Evolutionary conservation across 2,797 vertebrate species (phyloP).

Genomic region (Pseudopleuronectes americanus): DNA sequence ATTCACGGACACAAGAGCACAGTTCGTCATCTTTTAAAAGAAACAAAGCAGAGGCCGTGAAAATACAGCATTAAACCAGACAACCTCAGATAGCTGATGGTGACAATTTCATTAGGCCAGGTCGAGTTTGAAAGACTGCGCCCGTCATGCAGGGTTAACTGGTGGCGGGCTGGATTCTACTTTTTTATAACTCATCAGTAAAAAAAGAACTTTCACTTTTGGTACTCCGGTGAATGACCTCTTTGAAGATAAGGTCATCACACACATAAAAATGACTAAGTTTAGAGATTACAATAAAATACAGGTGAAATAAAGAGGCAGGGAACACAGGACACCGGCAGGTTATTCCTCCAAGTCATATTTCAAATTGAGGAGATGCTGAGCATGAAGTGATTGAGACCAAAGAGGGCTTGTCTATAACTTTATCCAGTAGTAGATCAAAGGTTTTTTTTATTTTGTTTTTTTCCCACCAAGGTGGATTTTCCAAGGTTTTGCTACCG

Average conservation of each 20-base stretch:
- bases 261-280: not conserved
- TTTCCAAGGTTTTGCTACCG: too few species aligned
- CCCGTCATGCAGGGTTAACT: conserved; percentile 41
- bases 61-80: conserved; percentile 63
- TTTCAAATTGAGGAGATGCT: conserved; percentile 5
- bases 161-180: conserved; percentile 36
- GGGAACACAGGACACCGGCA: too few species aligned
- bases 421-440: not conserved
- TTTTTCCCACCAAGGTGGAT: too few species aligned
- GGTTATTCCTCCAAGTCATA: not conserved
- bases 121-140: conserved; percentile 45
- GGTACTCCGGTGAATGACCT: conserved; percentile 10
- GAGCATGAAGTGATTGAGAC: not conserved
- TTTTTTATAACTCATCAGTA: conserved; percentile 39
- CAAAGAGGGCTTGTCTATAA: not conserved
- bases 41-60: conserved; percentile 66
- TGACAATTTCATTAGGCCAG: conserved; percentile 62
- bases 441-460: too few species aligned
- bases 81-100: conserved; percentile 44
- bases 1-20: conserved; percentile 36
- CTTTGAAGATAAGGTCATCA: not conserved
- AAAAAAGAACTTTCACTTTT: conserved; percentile 22
- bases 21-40: conserved; percentile 41
- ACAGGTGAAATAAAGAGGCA: conserved; percentile 1
- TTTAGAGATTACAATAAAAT: conserved; percentile 1